Base-by-base conservation (phyloP, 1,140 invertebrate genomes). In the Maconellicoccus hirsutus region DNA sequence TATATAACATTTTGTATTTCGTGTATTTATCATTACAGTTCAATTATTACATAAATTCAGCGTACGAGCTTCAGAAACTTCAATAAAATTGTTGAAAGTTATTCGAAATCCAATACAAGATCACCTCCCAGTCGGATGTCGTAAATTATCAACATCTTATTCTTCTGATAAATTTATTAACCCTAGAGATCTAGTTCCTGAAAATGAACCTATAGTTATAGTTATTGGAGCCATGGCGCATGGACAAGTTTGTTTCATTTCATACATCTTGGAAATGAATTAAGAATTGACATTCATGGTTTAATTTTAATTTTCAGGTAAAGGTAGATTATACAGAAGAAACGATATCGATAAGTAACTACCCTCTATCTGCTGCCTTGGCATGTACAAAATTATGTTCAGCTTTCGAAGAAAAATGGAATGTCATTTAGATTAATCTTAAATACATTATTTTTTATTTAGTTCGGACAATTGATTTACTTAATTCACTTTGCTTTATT, bases 161-260 rank as follows among this genome's bases (percentile, higher is more conserved):
- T 89, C 87, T 75, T 87, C 93, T 0, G 87, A 89, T 72, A 84
- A 90, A 75, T 81, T 94, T 0, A 79, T 88, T 59, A 88, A 91
- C 77, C 87, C 90, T 52, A 79, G 84, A 71, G 91, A 96, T 69
- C 77, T 98, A 12, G 92, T 96, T 14, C 90, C 91, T 7, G 79
- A 82, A 27, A 80, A 86, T 73, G 90, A 94, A 75, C 93, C 94
- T 16, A 85, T 98, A 73, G 94, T 89, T 0, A 82, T 99, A 73
- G 88, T 98, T 3, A 83, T 99, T 74, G 98, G 97, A 59, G 95
- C 96, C 1, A 98, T 99, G 88, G 96, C 96, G 3, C 94, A 97
- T 82, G 98, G 97, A 71, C 91, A 90, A 79, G 88, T 90, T 79
- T 80, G 73, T 74, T 23, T 39, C 12, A 16, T 59, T n/a, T 71